These are phyloP conservation scores for Diploptera punctata DNA, from an alignment of 2,888 invertebrate species.

Conservation along the genomic window DNA sequence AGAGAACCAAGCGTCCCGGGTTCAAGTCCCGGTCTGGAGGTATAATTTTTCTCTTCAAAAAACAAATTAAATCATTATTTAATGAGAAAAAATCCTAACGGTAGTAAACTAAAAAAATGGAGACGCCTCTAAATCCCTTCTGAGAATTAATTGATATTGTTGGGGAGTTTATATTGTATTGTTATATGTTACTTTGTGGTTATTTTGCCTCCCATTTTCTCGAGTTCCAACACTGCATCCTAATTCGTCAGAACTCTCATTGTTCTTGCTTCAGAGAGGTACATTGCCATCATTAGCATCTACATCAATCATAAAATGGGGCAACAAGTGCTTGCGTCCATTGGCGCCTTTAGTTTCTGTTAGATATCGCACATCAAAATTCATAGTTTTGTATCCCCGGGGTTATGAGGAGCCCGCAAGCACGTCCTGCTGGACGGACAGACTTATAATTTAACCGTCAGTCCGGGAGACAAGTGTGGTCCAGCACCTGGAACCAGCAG, in stretches of 20 bases:
- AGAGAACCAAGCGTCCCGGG: too few species aligned
- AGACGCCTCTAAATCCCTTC: too few species aligned
- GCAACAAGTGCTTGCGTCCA: background rate
- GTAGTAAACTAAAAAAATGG: too few species aligned
- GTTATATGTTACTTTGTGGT: background rate
- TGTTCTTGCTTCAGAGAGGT: too few species aligned
- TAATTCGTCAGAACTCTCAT: background rate
- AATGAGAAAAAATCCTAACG: too few species aligned
- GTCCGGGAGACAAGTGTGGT: background rate
- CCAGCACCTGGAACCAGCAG: background rate
- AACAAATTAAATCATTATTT: too few species aligned
- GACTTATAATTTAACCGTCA: conserved; percentile 22
- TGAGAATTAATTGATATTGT: too few species aligned
- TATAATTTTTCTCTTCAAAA: too few species aligned
- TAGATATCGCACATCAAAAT: background rate
- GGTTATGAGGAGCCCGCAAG: background rate
- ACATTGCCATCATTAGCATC: too few species aligned
- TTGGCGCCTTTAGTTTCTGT: background rate
- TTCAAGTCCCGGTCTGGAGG: too few species aligned
- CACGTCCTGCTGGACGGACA: background rate
- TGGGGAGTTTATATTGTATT: too few species aligned
- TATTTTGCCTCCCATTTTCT: background rate
- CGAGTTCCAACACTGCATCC: background rate
- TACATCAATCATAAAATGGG: too few species aligned
- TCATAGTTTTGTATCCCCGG: background rate